phyloP scores from a whole-genome alignment of 2,888 invertebrate species.

The Drosophila colorata region DNA sequence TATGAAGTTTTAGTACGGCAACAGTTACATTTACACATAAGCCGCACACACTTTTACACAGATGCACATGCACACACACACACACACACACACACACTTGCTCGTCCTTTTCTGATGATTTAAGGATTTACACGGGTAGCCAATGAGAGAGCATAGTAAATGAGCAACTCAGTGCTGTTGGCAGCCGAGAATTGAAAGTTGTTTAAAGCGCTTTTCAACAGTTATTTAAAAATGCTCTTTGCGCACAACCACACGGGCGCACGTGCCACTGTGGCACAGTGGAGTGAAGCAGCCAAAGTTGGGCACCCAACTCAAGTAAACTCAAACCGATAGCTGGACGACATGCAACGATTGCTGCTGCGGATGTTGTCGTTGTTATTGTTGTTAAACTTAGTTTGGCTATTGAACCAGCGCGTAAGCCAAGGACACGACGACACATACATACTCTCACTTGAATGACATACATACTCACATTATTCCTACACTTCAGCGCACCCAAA shows the following conservation, averaged over 20 bases:
- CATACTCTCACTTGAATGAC: constrained; percentile 31
- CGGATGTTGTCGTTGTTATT: neutral
- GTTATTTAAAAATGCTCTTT: constrained; percentile 58
- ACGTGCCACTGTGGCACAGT: neutral
- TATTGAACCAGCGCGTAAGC: constrained; percentile 25
- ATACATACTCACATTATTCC: constrained; percentile 64
- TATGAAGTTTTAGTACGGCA: constrained; percentile 16
- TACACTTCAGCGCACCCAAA: constrained; percentile 63
- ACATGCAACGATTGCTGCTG: constrained; percentile 31
- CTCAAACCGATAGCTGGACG: constrained; percentile 43
- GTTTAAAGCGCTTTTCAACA: constrained; percentile 28
- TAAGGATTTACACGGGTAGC: constrained; percentile 8
- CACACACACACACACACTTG: constrained; percentile 1
- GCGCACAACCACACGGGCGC: constrained; percentile 9
- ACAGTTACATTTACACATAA: constrained; percentile 13
- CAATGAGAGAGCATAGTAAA: constrained; percentile 42
- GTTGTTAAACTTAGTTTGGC: constrained; percentile 21
- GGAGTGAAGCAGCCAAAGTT: constrained; percentile 9
- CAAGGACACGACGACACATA: constrained; percentile 36
- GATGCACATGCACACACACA: neutral
- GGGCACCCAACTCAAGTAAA: constrained; percentile 54
- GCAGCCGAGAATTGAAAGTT: constrained; percentile 36
- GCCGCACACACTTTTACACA: constrained; percentile 1
- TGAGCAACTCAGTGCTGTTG: constrained; percentile 36
- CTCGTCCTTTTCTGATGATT: constrained; percentile 11